Percentiles rank a stretch among this genome's conserved stretches.
Conservation (phyloP, 2,113 vertebrate species). For the Perognathus longimembris region DNA sequence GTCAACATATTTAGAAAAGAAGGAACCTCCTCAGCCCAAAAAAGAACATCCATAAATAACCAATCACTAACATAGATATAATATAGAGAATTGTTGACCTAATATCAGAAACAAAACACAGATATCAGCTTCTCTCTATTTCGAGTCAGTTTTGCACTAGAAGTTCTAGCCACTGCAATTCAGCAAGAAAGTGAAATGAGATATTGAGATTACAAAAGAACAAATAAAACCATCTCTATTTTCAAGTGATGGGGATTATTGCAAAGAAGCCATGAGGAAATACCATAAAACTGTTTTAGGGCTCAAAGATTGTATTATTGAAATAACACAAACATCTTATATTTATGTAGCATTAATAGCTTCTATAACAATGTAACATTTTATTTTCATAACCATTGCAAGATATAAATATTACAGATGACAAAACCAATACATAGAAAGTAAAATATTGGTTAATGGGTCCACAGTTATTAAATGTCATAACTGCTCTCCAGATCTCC, state of each 20-base stretch:
- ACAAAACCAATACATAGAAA: conserved; percentile 43
- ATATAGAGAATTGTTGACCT: neutral
- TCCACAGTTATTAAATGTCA: neutral
- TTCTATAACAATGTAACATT: neutral
- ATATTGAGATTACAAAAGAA: neutral
- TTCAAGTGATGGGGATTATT: neutral
- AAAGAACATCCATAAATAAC: neutral
- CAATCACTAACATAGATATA: neutral
- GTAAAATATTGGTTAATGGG: conserved; percentile 8
- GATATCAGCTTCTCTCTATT: neutral
- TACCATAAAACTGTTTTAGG: conserved; percentile 34
- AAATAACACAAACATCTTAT: conserved; percentile 5
- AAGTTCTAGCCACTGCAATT: conserved; percentile 1
- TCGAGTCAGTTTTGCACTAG: neutral
- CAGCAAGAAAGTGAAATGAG: conserved; percentile 60
- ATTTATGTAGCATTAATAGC: conserved; percentile 5
- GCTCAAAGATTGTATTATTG: neutral
- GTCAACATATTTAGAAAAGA: neutral
- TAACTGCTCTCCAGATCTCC: neutral
- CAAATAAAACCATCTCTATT: conserved; percentile 30
- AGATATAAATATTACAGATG: neutral
- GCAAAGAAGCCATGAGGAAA: conserved; percentile 30
- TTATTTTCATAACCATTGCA: conserved; percentile 9
- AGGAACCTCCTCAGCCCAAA: neutral
- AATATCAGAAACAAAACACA: conserved; percentile 7